A percentile compares a stretch with the other conserved stretches of the same genome.
Evolutionary conservation across 2,113 vertebrate genomes (phyloP).

Genomic region (Australoheros scitulus): DNA sequence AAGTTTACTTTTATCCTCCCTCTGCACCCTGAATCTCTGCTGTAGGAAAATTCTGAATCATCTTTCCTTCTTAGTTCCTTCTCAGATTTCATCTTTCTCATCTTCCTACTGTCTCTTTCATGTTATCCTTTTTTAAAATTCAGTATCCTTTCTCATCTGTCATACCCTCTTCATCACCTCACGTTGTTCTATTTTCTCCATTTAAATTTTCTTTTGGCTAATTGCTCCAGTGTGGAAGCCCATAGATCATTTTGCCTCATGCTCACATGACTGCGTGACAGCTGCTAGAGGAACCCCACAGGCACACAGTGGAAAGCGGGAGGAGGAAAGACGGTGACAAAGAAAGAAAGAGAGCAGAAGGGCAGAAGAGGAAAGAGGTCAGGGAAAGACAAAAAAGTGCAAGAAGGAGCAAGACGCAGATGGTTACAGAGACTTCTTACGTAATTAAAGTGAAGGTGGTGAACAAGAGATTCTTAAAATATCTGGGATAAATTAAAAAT

Average conservation of each 20-base stretch:
- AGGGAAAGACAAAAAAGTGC: background rate
- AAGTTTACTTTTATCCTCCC: constrained; percentile 3
- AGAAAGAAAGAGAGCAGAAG: background rate
- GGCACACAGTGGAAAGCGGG: constrained; percentile 9
- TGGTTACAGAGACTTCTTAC: background rate
- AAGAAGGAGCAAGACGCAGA: background rate
- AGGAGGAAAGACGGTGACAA: background rate
- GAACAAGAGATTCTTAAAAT: constrained; percentile 1
- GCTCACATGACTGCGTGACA: constrained; percentile 64
- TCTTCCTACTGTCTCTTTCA: background rate
- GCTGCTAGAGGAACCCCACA: constrained; percentile 60
- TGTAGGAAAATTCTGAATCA: constrained; percentile 28
- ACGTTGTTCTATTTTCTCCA: constrained; percentile 5
- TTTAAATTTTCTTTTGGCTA: constrained; percentile 57
- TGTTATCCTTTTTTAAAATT: background rate
- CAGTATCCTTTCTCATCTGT: background rate
- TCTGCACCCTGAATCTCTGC: background rate
- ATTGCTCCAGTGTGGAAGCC: constrained; percentile 57
- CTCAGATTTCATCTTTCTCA: background rate
- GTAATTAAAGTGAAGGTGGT: constrained; percentile 16
- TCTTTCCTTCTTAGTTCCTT: constrained; percentile 4
- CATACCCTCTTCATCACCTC: background rate
- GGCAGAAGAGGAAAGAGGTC: background rate
- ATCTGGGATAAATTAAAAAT: constrained; percentile 13
- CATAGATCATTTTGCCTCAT: constrained; percentile 70